Base-by-base conservation (phyloP, 2,113 vertebrate species). In the Barbus barbus region DNA sequence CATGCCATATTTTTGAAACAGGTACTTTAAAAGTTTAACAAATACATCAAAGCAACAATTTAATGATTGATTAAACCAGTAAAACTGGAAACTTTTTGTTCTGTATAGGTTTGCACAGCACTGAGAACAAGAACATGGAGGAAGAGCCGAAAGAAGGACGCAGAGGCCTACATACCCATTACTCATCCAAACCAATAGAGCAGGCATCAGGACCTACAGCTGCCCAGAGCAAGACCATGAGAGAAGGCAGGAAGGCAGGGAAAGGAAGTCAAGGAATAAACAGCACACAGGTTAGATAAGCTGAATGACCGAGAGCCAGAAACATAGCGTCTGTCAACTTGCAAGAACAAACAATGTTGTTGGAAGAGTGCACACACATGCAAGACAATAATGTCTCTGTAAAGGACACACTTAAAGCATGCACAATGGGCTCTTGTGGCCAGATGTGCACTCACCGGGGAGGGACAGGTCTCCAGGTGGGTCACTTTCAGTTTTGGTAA, bases 161-260 rank as follows among this genome's bases (percentile, higher is more conserved):
- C 75, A 86, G 91, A 85, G 90, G 92, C 90, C 90, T 90, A 96
- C 97, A 46, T 97, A 97, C 96, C 96, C 92, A 91, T 97, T 95
- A 98, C 87, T 98, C 97, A 93, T 97, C 97, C 95, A 96, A 94
- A 94, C 96, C 96, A 94, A 97, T 93, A 94, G 97, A 98, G 94
- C 96, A 97, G 95, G 97, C 94, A 90, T 97, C 96, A 1, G 96
- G 96, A 93, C 96, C 96, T 90, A 96, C 93, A 91, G 96, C 97
- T 98, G 95, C 88, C 91, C 94, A 90, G 84, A 88, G 87, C 82
- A 91, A 90, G 80, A 76, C 5, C 83, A 83, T 38, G 85, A 28
- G 73, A 73, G 48, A 58, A 73, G 63, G 83, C 3, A 82, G 71
- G 67, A 92, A 80, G 86, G 26, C 20, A 81, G 86, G 82, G 65